These are phyloP conservation scores for Rynchops niger DNA, from an alignment of 2,113 vertebrate genomes.

Conservation along the genomic window DNA sequence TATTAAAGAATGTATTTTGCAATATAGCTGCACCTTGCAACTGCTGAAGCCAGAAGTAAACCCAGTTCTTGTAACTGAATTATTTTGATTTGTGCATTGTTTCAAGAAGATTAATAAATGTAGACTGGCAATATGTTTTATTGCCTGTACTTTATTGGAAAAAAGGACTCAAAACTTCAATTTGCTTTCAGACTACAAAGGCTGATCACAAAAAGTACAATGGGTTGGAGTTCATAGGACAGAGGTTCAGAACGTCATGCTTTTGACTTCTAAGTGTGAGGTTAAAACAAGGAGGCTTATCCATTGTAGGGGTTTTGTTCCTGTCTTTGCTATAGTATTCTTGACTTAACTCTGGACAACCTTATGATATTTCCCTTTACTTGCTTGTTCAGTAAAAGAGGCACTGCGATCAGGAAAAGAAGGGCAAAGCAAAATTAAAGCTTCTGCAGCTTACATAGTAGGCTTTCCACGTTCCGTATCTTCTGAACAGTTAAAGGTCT, in stretches of 20 bases:
- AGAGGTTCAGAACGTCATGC: neutral
- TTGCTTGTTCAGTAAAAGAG: neutral
- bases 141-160: neutral
- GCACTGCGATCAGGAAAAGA: neutral
- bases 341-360: neutral
- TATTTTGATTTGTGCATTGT: conserved; percentile 7
- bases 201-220: neutral
- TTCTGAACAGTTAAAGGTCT: neutral
- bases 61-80: neutral
- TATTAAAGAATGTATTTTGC: neutral
- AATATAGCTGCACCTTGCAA: neutral
- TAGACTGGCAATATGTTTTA: neutral
- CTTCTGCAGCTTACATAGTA: neutral
- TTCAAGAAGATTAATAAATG: conserved; percentile 9
- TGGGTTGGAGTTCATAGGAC: neutral
- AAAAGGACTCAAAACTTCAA: neutral
- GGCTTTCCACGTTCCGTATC: neutral
- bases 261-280: neutral
- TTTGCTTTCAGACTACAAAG: neutral
- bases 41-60: neutral
- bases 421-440: neutral
- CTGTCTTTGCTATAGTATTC: neutral
- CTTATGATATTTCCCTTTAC: neutral
- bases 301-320: neutral
- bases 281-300: neutral